Percentiles rank a stretch among this genome's conserved stretches.
Conservation (phyloP, 2,113 vertebrate genomes). For the Vidua chalybeata region DNA sequence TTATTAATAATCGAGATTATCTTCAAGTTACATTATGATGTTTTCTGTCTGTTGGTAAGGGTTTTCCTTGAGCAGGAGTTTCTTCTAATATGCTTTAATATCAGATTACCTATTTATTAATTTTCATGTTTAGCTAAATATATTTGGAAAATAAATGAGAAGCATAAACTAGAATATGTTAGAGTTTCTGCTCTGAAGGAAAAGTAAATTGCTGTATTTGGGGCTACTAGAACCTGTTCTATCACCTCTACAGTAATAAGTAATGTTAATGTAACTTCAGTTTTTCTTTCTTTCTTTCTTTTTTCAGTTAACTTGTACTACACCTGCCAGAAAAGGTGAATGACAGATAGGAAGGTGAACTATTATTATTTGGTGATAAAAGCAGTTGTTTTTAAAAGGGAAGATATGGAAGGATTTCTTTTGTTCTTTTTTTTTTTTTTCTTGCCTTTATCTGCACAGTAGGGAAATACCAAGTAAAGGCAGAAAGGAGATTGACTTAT, state of each 20-base stretch:
- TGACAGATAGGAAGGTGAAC: neutral
- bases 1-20: neutral
- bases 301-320: neutral
- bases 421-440: neutral
- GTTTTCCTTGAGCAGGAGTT: neutral
- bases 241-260: neutral
- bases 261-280: neutral
- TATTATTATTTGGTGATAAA: neutral
- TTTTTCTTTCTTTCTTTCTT: neutral
- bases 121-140: neutral
- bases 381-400: neutral
- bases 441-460: neutral
- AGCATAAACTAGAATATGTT: neutral
- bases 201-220: neutral
- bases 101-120: neutral
- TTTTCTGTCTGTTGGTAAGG: neutral
- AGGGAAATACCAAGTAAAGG: neutral
- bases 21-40: neutral
- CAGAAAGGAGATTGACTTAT: neutral
- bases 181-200: neutral
- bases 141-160: neutral
- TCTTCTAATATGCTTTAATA: neutral
- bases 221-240: neutral
- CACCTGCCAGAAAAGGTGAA: neutral
- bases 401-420: neutral